Base-by-base conservation (phyloP, 1,140 invertebrate species). In the Achatina immaculata region DNA sequence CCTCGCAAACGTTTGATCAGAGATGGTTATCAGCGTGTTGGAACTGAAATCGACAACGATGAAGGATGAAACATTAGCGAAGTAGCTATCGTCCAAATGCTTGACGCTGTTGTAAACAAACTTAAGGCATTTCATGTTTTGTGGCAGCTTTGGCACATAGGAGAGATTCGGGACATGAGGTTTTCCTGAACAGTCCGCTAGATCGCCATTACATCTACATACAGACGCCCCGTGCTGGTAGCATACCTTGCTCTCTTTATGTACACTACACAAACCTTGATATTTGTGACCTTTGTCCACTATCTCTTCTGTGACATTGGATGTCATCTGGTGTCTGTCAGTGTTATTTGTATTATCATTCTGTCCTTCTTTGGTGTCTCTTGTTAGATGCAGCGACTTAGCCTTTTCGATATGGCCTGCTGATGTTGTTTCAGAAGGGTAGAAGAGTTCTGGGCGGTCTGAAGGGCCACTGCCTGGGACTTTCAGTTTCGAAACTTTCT, bases 131-230 rank as follows among this genome's bases (percentile, higher is more conserved):
- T 66, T 68, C 7, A 43, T 68, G 14, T 43, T 48, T 24, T 16
- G 24, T 28, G 76, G 76, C 3, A 78, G 43, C 16, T 48, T 66
- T 6, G 76, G 76, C 9, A 24, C 62, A 36, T 78, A 78, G 0
- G 43, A 7, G 7, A 78, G 3, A 62, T 78, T 78, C 2, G 76
- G 76, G 11, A 66, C 19, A 43, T 62, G 19, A 16, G 2, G 48
- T 34, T 65, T 58, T 28, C 74, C 74, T 21, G 74, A 77, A n/a
- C 74, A 77, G 28, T 77, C 55, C 0, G 55, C 74, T 42, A 77
- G 28, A 24, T 38, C 51, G 16, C 74, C 74, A 14, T 3, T 62
- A 31, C 74, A 77, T 1, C 28, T 4, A 65, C 74, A 77, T 36
- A 1, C n/a, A 62, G 74, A 77, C 7, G 48, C 19, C 3, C 55